phyloP scores from a whole-genome alignment of 2,888 invertebrate species.

The Notocelia uddmanniana region DNA sequence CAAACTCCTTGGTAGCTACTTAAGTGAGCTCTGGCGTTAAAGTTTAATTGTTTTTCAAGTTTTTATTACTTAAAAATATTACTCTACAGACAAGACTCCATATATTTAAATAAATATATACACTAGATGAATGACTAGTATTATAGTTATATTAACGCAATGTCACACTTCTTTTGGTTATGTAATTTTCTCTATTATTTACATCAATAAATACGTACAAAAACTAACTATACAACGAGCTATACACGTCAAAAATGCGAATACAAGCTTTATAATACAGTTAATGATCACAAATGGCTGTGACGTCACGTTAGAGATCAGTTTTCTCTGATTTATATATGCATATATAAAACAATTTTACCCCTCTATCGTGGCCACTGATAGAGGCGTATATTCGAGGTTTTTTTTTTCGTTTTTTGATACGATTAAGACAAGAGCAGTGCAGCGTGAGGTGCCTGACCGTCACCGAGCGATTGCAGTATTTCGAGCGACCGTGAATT shows the following conservation, averaged over 20 bases:
- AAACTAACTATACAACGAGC: conserved; percentile 65
- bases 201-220: conserved; percentile 58
- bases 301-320: conserved; percentile 85
- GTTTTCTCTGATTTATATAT: conserved; percentile 78
- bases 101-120: conserved; percentile 73
- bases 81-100: conserved; percentile 57
- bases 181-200: conserved; percentile 61
- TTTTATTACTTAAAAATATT: conserved; percentile 52
- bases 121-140: conserved; percentile 86
- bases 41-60: conserved; percentile 50
- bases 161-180: conserved; percentile 68
- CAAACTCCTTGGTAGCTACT: conserved; percentile 17
- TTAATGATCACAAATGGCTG: conserved; percentile 77
- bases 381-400: conserved; percentile 76
- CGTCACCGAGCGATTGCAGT: conserved; percentile 79
- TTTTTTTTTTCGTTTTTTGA: conserved; percentile 67
- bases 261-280: conserved; percentile 63
- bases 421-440: conserved; percentile 78
- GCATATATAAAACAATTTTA: conserved; percentile 77
- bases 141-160: conserved; percentile 74
- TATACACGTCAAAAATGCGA: conserved; percentile 72
- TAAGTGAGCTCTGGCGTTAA: conserved; percentile 42
- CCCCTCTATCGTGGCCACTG: conserved; percentile 81
- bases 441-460: conserved; percentile 77
- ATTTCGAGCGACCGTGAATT: conserved; percentile 71